Evolutionary conservation across 1,140 invertebrate species (phyloP).

Genomic region (Drosophila aff.): DNA sequence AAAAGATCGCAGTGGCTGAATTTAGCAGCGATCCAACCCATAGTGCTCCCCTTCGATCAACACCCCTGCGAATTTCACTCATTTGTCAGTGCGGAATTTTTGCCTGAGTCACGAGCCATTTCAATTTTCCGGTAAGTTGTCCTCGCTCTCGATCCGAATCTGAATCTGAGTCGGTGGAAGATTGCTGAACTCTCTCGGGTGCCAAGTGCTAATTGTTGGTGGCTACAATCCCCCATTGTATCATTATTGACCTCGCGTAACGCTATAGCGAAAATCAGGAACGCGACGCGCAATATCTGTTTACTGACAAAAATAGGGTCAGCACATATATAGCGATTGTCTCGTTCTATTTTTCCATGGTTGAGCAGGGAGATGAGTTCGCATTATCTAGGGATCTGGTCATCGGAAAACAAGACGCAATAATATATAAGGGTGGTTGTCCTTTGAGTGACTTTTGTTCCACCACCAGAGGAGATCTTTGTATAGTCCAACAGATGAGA

Average conservation of each 20-base stretch:
- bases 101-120: slow-evolving; percentile 65
- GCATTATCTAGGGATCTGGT: slow-evolving; percentile 5
- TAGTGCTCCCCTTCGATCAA: slow-evolving; percentile 30
- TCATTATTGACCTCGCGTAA: slow-evolving; percentile 44
- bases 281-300: slow-evolving; percentile 48
- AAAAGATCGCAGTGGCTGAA: slow-evolving; percentile 37
- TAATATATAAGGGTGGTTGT: slow-evolving; percentile 19
- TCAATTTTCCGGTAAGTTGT: slow-evolving; percentile 74
- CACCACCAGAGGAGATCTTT: slow-evolving; percentile 5
- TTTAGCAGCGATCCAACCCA: slow-evolving; percentile 37
- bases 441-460: slow-evolving; percentile 23
- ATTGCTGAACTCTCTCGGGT: slow-evolving; percentile 29
- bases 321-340: slow-evolving; percentile 29
- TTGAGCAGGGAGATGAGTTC: neutral
- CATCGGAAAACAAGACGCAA: slow-evolving; percentile 17
- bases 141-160: slow-evolving; percentile 28
- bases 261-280: slow-evolving; percentile 36
- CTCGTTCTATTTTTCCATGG: slow-evolving; percentile 19
- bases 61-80: slow-evolving; percentile 39
- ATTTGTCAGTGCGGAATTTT: slow-evolving; percentile 33
- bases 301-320: slow-evolving; percentile 53
- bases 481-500: neutral
- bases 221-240: slow-evolving; percentile 28
- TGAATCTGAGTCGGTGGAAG: slow-evolving; percentile 17
- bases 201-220: slow-evolving; percentile 35